Conservation (phyloP, 1,140 invertebrate species). For the Trinorchestia longiramus region DNA sequence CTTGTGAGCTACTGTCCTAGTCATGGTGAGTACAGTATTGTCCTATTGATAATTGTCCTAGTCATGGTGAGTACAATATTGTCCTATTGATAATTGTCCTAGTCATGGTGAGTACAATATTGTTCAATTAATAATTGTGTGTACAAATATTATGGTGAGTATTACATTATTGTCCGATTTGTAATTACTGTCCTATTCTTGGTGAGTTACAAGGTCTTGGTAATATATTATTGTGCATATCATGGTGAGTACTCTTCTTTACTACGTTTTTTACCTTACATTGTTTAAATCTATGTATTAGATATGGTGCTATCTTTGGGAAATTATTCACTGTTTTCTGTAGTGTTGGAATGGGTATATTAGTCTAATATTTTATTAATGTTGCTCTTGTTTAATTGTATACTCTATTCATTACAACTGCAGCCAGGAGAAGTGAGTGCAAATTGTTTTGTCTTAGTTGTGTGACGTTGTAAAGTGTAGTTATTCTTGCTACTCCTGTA, state of each 20-base stretch:
- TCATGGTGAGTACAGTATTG: constrained; percentile 70
- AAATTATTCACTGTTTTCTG: background rate
- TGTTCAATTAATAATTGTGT: constrained; percentile 75
- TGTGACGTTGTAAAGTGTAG: background rate
- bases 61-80: constrained; percentile 70
- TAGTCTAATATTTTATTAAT: background rate
- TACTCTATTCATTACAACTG: background rate
- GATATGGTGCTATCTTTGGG: background rate
- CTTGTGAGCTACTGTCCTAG: constrained; percentile 82
- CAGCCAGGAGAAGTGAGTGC: constrained; percentile 32
- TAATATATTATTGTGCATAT: too few species aligned
- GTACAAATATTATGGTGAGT: constrained; percentile 72
- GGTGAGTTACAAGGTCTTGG: too few species aligned
- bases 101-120: constrained; percentile 70
- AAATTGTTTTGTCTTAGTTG: background rate
- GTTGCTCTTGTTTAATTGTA: background rate
- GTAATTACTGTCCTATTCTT: too few species aligned
- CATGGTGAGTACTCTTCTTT: too few species aligned
- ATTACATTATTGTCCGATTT: too few species aligned
- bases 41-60: constrained; percentile 75
- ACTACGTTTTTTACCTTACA: background rate
- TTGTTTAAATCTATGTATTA: background rate
- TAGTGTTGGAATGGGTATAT: background rate
- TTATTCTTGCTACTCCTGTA: background rate
- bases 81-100: constrained; percentile 75